Evolutionary conservation across 2,113 vertebrate genomes (phyloP).

Genomic region (Damaliscus lunatus): DNA sequence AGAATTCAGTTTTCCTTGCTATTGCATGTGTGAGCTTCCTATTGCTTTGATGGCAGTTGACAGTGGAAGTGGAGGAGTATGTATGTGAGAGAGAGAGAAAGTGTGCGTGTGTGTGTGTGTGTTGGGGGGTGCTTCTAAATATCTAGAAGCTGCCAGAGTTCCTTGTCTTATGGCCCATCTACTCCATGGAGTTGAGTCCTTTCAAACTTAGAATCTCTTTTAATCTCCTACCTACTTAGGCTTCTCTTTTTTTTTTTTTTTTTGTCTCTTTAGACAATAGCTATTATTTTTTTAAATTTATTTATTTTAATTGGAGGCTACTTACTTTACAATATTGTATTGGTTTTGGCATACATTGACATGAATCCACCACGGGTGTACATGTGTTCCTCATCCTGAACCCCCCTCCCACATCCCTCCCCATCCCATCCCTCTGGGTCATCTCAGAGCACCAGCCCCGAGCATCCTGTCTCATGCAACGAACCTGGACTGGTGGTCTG

Average conservation of each 20-base stretch:
- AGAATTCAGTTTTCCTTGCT: background rate
- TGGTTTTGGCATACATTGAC: background rate
- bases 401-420: background rate
- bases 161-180: background rate
- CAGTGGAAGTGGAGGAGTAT: background rate
- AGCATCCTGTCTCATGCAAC: background rate
- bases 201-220: background rate
- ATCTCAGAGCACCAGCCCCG: background rate
- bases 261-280: background rate
- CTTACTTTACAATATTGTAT: background rate
- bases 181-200: background rate
- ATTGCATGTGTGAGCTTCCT: background rate
- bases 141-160: background rate
- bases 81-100: too few relatives aligned
- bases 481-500: background rate
- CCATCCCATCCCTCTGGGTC: background rate
- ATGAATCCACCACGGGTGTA: fast-evolving
- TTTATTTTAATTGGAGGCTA: background rate
- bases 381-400: background rate
- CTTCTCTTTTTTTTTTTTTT: background rate
- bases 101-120: background rate
- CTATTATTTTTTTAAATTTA: background rate
- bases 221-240: background rate
- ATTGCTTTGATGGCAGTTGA: background rate
- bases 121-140: background rate